Evolutionary conservation across 1,140 invertebrate species (phyloP).

Genomic region (Potamilus streckersoni): DNA sequence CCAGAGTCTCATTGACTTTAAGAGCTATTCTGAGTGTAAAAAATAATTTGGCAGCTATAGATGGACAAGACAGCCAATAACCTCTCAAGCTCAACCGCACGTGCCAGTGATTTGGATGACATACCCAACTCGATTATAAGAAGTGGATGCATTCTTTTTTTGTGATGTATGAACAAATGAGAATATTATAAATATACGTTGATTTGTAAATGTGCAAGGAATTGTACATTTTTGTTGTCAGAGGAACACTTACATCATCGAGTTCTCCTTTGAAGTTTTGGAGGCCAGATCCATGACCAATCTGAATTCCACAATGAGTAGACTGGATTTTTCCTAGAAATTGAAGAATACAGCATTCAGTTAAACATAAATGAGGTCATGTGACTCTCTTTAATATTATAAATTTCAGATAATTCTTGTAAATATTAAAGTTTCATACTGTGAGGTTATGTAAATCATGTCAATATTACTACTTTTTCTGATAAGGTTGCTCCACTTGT

Average conservation of each 20-base stretch:
- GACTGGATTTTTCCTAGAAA: conserved; percentile 15
- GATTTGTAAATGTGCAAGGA: no score
- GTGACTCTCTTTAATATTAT: not conserved
- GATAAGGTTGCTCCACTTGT: not conserved
- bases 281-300: conserved; percentile 16
- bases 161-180: no score
- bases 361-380: not conserved
- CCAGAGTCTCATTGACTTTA: no score
- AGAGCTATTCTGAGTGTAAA: no score
- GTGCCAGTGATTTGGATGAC: no score
- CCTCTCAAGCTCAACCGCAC: no score
- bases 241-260: conserved; percentile 23
- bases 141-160: no score
- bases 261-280: conserved; percentile 16
- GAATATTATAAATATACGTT: no score
- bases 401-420: not conserved
- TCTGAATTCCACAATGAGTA: conserved; percentile 23
- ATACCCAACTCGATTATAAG: no score
- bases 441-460: not conserved
- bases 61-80: no score
- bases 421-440: not conserved
- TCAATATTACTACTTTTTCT: not conserved
- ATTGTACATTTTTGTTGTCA: no score
- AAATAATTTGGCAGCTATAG: no score
- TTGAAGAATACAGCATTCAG: not conserved